Percentiles rank a stretch among this genome's conserved stretches.
phyloP scores from a whole-genome alignment of 2,888 invertebrate species.

The Epistrophe grossulariae region DNA sequence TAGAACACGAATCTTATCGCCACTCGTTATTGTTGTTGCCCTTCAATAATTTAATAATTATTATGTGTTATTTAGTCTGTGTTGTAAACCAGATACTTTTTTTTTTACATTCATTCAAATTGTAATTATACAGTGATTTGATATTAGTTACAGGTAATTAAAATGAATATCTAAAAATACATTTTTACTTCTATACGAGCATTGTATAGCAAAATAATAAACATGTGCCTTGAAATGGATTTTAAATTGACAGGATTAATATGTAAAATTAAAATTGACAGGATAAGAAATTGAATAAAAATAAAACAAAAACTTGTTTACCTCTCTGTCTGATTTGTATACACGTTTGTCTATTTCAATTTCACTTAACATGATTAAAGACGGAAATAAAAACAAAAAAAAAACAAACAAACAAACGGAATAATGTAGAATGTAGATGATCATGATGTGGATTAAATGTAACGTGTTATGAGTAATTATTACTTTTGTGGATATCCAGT shows the following conservation, averaged over 20 bases:
- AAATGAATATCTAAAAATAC: neutral
- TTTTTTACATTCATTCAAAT: slow-evolving; percentile 5
- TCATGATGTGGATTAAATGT: neutral
- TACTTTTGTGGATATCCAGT: neutral
- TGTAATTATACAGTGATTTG: slow-evolving; percentile 27
- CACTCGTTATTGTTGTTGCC: neutral
- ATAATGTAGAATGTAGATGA: neutral
- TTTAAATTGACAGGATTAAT: slow-evolving; percentile 14
- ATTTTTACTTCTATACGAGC: neutral
- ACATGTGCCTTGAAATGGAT: slow-evolving; percentile 2
- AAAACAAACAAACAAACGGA: neutral
- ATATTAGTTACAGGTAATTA: slow-evolving; percentile 31
- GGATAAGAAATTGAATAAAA: neutral
- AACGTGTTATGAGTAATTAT: neutral
- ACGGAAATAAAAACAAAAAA: slow-evolving; percentile 11
- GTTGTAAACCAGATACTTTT: neutral
- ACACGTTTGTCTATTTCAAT: neutral
- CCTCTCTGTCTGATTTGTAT: neutral
- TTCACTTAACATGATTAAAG: neutral
- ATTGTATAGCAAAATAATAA: neutral
- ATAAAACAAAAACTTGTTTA: neutral
- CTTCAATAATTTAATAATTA: slow-evolving; percentile 25
- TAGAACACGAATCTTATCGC: slow-evolving; percentile 9
- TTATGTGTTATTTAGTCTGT: neutral
- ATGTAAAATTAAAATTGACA: neutral